Evolutionary conservation across 2,888 invertebrate species (phyloP), one percentile per base, ranked within the genome.

Genomic region (Cenopis cana): DNA sequence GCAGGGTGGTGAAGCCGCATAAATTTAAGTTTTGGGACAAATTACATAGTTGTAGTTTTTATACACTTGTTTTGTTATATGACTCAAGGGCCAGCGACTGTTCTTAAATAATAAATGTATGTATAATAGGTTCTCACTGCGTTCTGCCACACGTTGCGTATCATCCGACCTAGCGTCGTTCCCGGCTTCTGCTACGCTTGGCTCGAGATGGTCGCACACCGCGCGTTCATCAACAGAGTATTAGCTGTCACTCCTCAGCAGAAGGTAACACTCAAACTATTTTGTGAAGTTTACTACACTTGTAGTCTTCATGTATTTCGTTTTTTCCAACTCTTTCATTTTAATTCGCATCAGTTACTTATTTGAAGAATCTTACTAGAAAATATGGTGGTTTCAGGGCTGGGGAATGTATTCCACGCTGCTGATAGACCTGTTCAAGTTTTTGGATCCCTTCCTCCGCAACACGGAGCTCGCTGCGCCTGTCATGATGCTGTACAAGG

Each of bases 161-260:
- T 99, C 78, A 94, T 99, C 76, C 95, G 98, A 69, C 99, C 99
- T 11, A 95, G 96, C 57, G 96, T 98, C 79, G 98, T 98, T 0
- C 98, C 99, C 0, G 99, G 98, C 0, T 99, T 99, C 89, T 97
- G 98, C 70, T 99, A 98, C 88, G 98, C 99, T 2, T 99, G 99
- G 99, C 93, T 99, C 70, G 99, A 99, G 89, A 94, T 99, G 59
- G 97, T 99, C 52, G 98, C 99, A 0, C 99, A 99, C 89, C 95
- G 99, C 68, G 97, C 98, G 0, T 99, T 99, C 89, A 96, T 99
- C 82, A 98, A 98, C 66, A 95, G 98, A 68, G 97, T 99, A 91
- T 94, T 99, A 36, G 98, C 98, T 0, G 95, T 97, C 71, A 97
- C 97, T 12, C 97, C 98, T 6, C 98, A 98, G 83, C 98, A 99